Conservation (phyloP, 2,888 invertebrate species). For the Scaptodrosophila latifasciaeformis region DNA sequence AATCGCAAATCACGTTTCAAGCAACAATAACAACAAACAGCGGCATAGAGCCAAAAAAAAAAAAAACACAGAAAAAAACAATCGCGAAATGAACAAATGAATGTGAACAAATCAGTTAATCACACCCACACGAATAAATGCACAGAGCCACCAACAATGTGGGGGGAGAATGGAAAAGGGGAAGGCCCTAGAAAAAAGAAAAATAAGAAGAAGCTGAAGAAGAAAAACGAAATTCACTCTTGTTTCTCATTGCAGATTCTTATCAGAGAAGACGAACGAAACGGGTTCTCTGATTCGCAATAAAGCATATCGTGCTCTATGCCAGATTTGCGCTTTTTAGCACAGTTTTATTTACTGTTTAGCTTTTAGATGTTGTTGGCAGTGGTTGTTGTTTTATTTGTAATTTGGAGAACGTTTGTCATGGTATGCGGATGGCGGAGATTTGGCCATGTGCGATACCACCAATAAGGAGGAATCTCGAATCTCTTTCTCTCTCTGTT, state of each 20-base stretch:
- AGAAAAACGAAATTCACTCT: not conserved
- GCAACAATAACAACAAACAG: constrained; percentile 15
- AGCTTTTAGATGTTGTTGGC: constrained; percentile 34
- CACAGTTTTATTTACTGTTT: constrained; percentile 54
- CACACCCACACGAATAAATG: constrained; percentile 69
- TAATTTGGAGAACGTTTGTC: constrained; percentile 41
- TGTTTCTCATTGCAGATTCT: constrained; percentile 47
- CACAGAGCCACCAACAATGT: constrained; percentile 1
- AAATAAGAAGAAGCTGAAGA: not conserved
- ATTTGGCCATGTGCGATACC: constrained; percentile 25
- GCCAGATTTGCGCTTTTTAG: constrained; percentile 61
- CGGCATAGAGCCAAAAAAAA: not conserved
- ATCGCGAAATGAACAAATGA: constrained; percentile 65
- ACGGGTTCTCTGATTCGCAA: constrained; percentile 58
- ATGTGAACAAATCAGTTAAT: constrained; percentile 74
- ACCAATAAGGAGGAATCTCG: not conserved
- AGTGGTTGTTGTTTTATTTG: constrained; percentile 25
- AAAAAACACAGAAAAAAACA: constrained; percentile 35
- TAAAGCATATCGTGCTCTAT: constrained; percentile 71
- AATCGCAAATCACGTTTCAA: constrained; percentile 73
- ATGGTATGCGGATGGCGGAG: constrained; percentile 23
- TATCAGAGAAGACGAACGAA: constrained; percentile 50
- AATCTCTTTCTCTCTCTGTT: no score
- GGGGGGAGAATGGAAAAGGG: no score
- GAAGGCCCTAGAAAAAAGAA: not conserved